phyloP scores from a whole-genome alignment of 2,797 vertebrate genomes.

The Melanotaenia nigrans region DNA sequence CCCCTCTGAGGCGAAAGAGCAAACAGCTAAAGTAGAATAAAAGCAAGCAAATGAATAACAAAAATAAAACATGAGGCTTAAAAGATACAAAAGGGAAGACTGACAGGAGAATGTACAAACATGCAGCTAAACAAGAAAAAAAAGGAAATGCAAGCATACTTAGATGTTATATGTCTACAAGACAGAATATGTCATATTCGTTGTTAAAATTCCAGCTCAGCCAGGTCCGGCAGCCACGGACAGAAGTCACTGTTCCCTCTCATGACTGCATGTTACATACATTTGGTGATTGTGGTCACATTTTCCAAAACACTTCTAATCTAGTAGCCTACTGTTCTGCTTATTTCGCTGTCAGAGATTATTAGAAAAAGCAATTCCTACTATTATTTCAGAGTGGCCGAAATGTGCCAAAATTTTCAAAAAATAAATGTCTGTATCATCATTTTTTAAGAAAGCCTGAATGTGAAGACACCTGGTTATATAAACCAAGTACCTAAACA shows the following conservation, averaged over 20 bases:
- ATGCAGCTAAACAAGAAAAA: slow-evolving; percentile 35
- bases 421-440: slow-evolving; percentile 77
- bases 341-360: slow-evolving; percentile 63
- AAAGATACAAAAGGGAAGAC: slow-evolving; percentile 38
- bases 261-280: slow-evolving; percentile 58
- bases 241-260: slow-evolving; percentile 71
- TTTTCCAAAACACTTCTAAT: slow-evolving; percentile 68
- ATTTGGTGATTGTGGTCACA: slow-evolving; percentile 74
- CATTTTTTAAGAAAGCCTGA: slow-evolving; percentile 75
- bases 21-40: slow-evolving; percentile 49
- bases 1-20: slow-evolving; percentile 58
- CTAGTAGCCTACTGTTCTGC: slow-evolving; percentile 67
- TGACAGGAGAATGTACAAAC: slow-evolving; percentile 45
- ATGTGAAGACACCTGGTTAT: slow-evolving; percentile 71
- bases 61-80: slow-evolving; percentile 41
- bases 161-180: slow-evolving; percentile 30
- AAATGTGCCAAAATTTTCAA: slow-evolving; percentile 77
- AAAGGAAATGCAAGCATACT: slow-evolving; percentile 27
- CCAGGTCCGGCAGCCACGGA: slow-evolving; percentile 25
- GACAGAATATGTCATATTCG: slow-evolving; percentile 37
- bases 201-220: slow-evolving; percentile 48
- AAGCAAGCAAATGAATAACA: slow-evolving; percentile 54
- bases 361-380: slow-evolving; percentile 76
- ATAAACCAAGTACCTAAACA: slow-evolving; percentile 76
- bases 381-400: slow-evolving; percentile 71